These are phyloP conservation scores for Dryoscopus gambensis DNA, from an alignment of 2,113 vertebrate species.

Conservation along the genomic window DNA sequence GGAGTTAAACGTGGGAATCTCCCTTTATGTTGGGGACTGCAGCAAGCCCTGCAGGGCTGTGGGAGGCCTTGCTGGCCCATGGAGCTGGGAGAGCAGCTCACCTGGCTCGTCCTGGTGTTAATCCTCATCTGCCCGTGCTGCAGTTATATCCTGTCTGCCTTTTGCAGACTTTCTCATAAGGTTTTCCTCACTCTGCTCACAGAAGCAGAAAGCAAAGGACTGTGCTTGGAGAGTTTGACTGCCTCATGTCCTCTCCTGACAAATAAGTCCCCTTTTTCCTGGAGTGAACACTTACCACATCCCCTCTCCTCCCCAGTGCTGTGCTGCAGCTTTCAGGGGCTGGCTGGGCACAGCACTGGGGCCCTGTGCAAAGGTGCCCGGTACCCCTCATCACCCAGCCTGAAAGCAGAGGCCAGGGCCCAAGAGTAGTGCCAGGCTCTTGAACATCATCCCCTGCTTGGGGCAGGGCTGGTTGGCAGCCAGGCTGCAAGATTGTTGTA, in stretches of 20 bases:
- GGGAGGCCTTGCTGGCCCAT: background rate
- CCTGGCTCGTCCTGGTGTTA: accelerated
- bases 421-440: background rate
- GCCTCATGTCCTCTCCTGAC: background rate
- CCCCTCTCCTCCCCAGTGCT: background rate
- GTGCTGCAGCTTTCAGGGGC: background rate
- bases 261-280: background rate
- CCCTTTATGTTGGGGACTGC: background rate
- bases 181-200: background rate
- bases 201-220: background rate
- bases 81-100: background rate
- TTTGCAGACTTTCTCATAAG: background rate
- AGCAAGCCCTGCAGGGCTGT: background rate
- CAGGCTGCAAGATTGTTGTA: background rate
- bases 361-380: background rate
- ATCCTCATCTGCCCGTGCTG: background rate
- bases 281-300: background rate
- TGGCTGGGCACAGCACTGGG: background rate
- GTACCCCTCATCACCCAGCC: background rate
- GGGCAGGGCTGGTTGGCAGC: background rate
- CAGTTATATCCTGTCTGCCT: background rate
- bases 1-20: background rate
- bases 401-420: background rate
- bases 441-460: background rate
- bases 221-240: background rate